Conservation (phyloP, 2,113 vertebrate species). For the Potamarius usumacintae region DNA sequence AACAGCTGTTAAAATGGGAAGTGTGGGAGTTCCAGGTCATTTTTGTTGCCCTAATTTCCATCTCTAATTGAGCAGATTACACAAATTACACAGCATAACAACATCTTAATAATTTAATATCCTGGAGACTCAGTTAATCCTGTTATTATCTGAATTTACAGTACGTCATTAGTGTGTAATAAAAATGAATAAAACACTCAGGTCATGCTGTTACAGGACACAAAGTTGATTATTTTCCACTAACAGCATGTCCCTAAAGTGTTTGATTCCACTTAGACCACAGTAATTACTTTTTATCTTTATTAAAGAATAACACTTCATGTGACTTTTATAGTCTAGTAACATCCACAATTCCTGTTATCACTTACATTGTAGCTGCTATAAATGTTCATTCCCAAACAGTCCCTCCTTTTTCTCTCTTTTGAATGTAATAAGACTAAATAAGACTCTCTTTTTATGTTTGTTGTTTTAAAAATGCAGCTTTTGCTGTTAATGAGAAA, state of each 20-base stretch:
- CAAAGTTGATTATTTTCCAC: neutral
- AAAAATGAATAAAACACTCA: neutral
- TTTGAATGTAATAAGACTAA: neutral
- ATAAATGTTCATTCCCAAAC: neutral
- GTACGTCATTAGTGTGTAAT: neutral
- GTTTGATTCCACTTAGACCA: neutral
- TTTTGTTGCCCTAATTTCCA: slow-evolving; percentile 75
- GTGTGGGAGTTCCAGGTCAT: slow-evolving; percentile 60
- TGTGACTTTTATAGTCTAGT: neutral
- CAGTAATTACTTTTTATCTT: neutral
- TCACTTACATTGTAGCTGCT: too few relatives aligned
- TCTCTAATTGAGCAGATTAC: slow-evolving; percentile 73
- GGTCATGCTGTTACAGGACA: neutral
- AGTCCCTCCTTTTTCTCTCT: neutral
- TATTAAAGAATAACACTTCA: neutral
- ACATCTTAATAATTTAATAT: slow-evolving; percentile 61
- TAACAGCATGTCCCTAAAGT: neutral
- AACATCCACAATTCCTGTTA: neutral
- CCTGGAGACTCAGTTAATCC: neutral
- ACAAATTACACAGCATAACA: slow-evolving; percentile 66
- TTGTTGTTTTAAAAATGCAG: too few relatives aligned
- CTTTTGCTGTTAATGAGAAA: too few relatives aligned
- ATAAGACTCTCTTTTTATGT: neutral
- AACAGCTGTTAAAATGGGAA: too few relatives aligned
- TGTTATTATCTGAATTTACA: neutral